phyloP scores from a whole-genome alignment of 2,113 vertebrate species.

The Tor tambroides region DNA sequence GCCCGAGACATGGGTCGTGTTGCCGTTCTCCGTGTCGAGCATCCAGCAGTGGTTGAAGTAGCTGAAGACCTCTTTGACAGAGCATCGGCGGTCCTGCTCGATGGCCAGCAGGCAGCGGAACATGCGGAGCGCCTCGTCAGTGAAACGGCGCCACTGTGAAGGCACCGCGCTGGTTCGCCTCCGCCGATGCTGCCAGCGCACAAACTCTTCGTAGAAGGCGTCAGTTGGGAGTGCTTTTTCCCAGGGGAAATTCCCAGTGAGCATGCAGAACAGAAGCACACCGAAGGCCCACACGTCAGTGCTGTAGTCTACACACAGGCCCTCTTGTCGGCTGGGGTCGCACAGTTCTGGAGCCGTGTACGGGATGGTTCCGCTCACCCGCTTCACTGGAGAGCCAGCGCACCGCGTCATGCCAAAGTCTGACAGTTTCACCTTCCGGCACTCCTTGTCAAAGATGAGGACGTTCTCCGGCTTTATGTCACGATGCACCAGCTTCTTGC shows the following conservation, averaged over 20 bases:
- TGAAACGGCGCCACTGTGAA: conserved; percentile 82
- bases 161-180: conserved; percentile 65
- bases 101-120: conserved; percentile 77
- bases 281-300: conserved; percentile 83
- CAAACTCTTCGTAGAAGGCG: conserved; percentile 80
- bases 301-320: conserved; percentile 80
- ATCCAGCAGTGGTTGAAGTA: conserved; percentile 79
- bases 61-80: conserved; percentile 78
- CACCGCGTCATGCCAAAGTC: conserved; percentile 83
- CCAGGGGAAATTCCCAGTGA: conserved; percentile 84
- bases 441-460: conserved; percentile 83
- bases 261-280: conserved; percentile 83
- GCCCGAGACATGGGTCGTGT: conserved; percentile 2
- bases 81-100: conserved; percentile 76
- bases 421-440: conserved; percentile 81
- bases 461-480: conserved; percentile 84
- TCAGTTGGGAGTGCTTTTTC: conserved; percentile 79
- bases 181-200: conserved; percentile 76
- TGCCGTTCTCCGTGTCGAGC: conserved; percentile 73
- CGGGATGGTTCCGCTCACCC: conserved; percentile 82
- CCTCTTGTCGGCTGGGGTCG: conserved; percentile 71
- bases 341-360: conserved; percentile 83
- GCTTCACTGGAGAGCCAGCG: conserved; percentile 77
- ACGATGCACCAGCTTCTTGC: conserved; percentile 80
- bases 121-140: conserved; percentile 77